These are phyloP conservation scores for Liasis olivaceus DNA, from an alignment of 2,797 vertebrate species.

Conservation along the genomic window DNA sequence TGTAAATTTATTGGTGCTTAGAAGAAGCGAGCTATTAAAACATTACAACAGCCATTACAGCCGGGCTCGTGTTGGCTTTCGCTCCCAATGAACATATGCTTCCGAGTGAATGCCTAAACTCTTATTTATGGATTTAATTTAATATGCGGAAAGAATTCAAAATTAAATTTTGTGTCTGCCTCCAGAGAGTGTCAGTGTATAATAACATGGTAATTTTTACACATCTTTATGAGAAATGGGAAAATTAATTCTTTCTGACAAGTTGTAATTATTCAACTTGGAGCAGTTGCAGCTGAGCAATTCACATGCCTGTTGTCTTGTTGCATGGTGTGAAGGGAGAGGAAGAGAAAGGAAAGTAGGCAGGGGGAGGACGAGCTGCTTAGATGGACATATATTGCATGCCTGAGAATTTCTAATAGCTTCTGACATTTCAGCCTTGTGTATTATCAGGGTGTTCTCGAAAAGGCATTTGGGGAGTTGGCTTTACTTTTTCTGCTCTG, in stretches of 20 bases:
- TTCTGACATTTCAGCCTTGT: slow-evolving; percentile 80
- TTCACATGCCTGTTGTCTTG: slow-evolving; percentile 93
- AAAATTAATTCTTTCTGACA: slow-evolving; percentile 99
- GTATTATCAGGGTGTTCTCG: slow-evolving; percentile 76
- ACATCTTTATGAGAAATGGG: slow-evolving; percentile 99
- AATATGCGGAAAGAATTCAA: slow-evolving; percentile 99
- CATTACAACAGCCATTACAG: slow-evolving; percentile 98
- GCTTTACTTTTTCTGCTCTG: slow-evolving; percentile 63
- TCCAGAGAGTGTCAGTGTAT: slow-evolving; percentile 99
- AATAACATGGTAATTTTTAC: slow-evolving; percentile 99
- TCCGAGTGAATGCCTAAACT: slow-evolving; percentile 97
- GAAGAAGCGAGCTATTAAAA: slow-evolving; percentile 97
- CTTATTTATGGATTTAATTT: slow-evolving; percentile 99
- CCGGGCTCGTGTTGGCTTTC: slow-evolving; percentile 84
- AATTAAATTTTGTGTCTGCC: slow-evolving; percentile 99
- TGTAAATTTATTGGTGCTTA: slow-evolving; percentile 96
- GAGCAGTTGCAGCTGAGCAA: slow-evolving; percentile 99
- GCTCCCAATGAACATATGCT: slow-evolving; percentile 99
- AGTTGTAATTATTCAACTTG: slow-evolving; percentile 99
- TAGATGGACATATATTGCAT: slow-evolving; percentile 80
- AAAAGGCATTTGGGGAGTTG: slow-evolving; percentile 53
- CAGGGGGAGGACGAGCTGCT: neutral
- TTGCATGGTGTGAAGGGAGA: slow-evolving; percentile 86
- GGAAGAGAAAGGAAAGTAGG: slow-evolving; percentile 37
- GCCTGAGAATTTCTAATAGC: slow-evolving; percentile 80